A percentile compares a stretch with the other conserved stretches of the same genome.
Evolutionary conservation across 2,113 vertebrate genomes (phyloP).

Genomic region (Thamnaconus septentrionalis): DNA sequence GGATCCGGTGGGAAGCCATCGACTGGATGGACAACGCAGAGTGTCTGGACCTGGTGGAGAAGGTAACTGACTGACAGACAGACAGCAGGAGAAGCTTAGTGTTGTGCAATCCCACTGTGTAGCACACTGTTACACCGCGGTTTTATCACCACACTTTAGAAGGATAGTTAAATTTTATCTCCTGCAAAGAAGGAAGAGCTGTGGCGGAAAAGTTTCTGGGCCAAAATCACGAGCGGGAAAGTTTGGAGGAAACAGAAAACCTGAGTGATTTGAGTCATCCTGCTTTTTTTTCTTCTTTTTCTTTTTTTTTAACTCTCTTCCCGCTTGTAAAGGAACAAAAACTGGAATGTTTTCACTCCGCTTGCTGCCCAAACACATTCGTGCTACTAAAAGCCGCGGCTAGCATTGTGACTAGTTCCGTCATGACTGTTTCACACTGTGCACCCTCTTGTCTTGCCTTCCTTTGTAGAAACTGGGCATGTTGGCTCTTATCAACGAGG

Average conservation of each 20-base stretch:
- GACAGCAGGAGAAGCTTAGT: conserved; percentile 7
- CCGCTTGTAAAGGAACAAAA: conserved; percentile 5
- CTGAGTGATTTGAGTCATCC: no score
- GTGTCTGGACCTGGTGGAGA: conserved; percentile 92
- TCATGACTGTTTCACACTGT: conserved; percentile 46
- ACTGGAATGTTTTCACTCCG: conserved; percentile 24
- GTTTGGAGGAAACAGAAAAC: conserved; percentile 5
- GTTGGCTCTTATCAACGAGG: conserved; percentile 91
- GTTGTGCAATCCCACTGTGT: no score
- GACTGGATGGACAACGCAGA: conserved; percentile 97
- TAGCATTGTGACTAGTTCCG: conserved; percentile 23
- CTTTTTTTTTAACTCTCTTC: no score
- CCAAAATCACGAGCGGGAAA: conserved; percentile 26
- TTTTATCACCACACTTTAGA: conserved; percentile 43
- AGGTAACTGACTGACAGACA: conserved; percentile 73
- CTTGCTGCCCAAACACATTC: conserved; percentile 38
- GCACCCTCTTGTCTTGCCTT: conserved; percentile 44
- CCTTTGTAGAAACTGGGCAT: conserved; percentile 87
- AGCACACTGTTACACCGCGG: no score
- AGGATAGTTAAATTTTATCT: conserved; percentile 25
- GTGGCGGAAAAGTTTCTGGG: conserved; percentile 11
- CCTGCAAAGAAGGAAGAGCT: conserved; percentile 8
- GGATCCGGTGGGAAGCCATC: conserved; percentile 92
- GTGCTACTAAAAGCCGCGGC: conserved; percentile 24
- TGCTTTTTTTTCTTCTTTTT: no score